Evolutionary conservation across 2,797 vertebrate species (phyloP), one percentile per base, ranked within the genome.

Genomic region (Pseudomugil tenellus): DNA sequence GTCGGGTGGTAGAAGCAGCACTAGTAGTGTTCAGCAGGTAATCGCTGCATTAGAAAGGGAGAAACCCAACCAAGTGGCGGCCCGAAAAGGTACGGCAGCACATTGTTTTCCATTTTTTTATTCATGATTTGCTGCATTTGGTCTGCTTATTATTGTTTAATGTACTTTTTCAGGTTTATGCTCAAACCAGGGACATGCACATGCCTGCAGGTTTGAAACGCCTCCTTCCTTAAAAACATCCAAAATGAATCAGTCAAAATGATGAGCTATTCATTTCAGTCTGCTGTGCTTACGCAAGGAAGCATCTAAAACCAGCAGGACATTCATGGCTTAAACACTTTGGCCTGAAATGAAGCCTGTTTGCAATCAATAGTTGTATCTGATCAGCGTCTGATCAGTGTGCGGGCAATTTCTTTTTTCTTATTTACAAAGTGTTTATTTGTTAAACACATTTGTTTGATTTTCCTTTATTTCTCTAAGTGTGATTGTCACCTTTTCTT

Each of bases 1-100:
- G 63, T 58, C 8, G 72, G 37, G 71, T 46, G 43, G 72, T 59
- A 84, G 28, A 81, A 87, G 84, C 81, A 83, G 77, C 75, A 79
- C 56, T 43, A 51, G 71, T 87, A 83, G 83, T 88, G 84, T 86
- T 89, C 67, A 81, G 78, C 74, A 83, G 86, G 75, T 64, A 68
- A 72, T 7, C 31, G 63, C 69, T 61, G 71, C 46, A 70, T 57
- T 70, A 51, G 79, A 56, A 54, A 55, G 32, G 57, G 53, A 76
- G 69, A 51, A 9, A 71, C 61, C 43, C 55, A 49, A 46, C 26
- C 53, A 39, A n/a, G 59, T 34, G 53, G 41, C 56, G 35, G 67
- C 54, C 37, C 49, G 26, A 39, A 60, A 61, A 68, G 48, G 67
- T 70, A 75, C 73, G 76, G 67, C 75, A 62, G 72, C 14, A 28